Percentiles rank a stretch among this genome's conserved stretches.
Evolutionary conservation across 2,797 vertebrate genomes (phyloP).

Genomic region (Serranus cabrilla): DNA sequence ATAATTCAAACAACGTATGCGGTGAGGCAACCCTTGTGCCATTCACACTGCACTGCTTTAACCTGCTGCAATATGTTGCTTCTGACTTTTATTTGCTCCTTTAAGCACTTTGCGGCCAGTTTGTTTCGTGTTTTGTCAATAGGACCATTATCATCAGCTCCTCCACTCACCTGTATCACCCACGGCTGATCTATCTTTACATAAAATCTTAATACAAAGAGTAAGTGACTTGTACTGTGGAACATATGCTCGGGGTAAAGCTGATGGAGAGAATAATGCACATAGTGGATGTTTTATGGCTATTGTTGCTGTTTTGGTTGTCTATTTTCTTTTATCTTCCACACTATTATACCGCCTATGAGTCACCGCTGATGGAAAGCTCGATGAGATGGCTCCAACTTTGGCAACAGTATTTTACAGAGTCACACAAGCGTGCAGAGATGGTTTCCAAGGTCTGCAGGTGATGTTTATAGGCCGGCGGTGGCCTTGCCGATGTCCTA

Average conservation of each 20-base stretch:
- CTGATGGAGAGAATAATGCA: background rate
- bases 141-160: slow-evolving; percentile 17
- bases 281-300: background rate
- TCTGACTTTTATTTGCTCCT: slow-evolving; percentile 39
- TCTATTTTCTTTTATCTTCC: slow-evolving; percentile 5
- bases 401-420: slow-evolving; percentile 20
- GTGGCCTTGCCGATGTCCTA: slow-evolving; percentile 65
- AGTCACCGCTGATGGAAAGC: slow-evolving; percentile 22
- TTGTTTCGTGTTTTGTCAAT: slow-evolving; percentile 32
- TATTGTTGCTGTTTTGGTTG: slow-evolving; percentile 15
- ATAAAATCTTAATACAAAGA: slow-evolving; percentile 7
- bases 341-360: slow-evolving; percentile 4
- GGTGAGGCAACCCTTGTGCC: slow-evolving; percentile 34
- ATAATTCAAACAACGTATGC: slow-evolving; percentile 67
- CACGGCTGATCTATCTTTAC: background rate
- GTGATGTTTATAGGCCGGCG: slow-evolving; percentile 63
- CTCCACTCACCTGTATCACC: background rate
- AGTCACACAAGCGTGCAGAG: slow-evolving; percentile 29
- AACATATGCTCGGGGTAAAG: background rate
- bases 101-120: slow-evolving; percentile 16
- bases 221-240: background rate
- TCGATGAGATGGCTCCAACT: slow-evolving; percentile 20
- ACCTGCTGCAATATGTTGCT: slow-evolving; percentile 28
- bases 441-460: slow-evolving; percentile 52
- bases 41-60: slow-evolving; percentile 36